Conservation (phyloP, 1,140 invertebrate species). For the Scaptomyza montana region DNA sequence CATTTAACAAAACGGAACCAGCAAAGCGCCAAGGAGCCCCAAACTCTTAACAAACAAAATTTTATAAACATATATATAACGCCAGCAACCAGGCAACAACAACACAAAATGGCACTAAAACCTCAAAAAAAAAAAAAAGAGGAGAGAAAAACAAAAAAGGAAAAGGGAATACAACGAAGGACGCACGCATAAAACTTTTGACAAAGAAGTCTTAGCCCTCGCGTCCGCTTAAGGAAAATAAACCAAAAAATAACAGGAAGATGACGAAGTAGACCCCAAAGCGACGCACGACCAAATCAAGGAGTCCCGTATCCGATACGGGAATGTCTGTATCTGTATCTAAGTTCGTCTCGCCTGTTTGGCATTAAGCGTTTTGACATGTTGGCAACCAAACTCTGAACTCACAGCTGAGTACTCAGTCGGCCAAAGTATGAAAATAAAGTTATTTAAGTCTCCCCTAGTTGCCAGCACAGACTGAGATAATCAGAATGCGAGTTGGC, state of each 20-base stretch:
- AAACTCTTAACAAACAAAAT: conserved; percentile 7
- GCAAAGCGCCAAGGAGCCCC: conserved; percentile 30
- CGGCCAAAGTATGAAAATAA: conserved; percentile 45
- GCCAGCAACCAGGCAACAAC: conserved; percentile 42
- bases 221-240: not conserved
- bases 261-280: conserved; percentile 48
- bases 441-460: conserved; percentile 64
- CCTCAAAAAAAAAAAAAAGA: conserved; percentile 25
- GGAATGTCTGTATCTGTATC: conserved; percentile 36
- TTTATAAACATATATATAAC: conserved; percentile 30
- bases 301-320: conserved; percentile 39
- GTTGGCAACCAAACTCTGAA: conserved; percentile 53
- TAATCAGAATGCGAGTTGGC: conserved; percentile 63
- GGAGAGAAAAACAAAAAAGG: conserved; percentile 12
- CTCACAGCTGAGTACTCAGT: conserved; percentile 21
- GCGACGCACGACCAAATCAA: conserved; percentile 67
- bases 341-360: conserved; percentile 47
- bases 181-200: conserved; percentile 80
- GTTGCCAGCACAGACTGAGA: conserved; percentile 21
- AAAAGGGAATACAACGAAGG: conserved; percentile 68
- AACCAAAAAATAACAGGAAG: too few species aligned
- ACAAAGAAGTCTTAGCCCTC: conserved; percentile 63
- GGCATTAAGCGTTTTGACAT: conserved; percentile 81
- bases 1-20: conserved; percentile 78
- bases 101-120: conserved; percentile 11